Evolutionary conservation across 2,113 vertebrate genomes (phyloP), one percentile per base, ranked within the genome.

Genomic region (Tragelaphus buxtoni): DNA sequence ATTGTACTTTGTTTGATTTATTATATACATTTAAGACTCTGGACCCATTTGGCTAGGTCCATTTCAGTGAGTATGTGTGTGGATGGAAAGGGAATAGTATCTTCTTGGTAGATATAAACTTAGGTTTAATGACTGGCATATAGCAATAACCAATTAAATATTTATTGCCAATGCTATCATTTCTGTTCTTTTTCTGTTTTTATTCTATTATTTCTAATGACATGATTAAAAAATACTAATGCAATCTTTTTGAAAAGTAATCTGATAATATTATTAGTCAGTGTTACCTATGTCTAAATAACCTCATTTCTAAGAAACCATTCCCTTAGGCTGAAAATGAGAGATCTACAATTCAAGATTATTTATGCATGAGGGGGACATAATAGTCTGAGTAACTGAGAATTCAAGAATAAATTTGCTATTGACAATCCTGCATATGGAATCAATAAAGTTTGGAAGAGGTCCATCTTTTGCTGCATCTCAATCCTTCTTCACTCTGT

Each of bases 111-210:
- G 94, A 93, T 22, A 35, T 12, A 92, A 91, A 22, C 18, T 53
- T 69, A 83, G 14, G 47, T 72, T 89, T 83, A 90, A 20, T 97
- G 72, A n/a, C 30, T 72, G 26, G 4, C 10, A 92, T 35, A 82
- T 18, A 91, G 47, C 39, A 76, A 17, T 81, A 76, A n/a, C 88
- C 53, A 95, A 39, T 90, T 94, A 90, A 89, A 45, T 87, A 30
- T 51, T 83, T 83, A 74, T 74, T 96, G 28, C 4, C 76, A 79
- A 39, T 90, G 7, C 2, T 94, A 84, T 63, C 49, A n/a, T 86
- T 97, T 96, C 76, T 90, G 91, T 91, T 96, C 82, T 51, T 87
- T 79, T 93, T 84, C 11, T 65, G 74, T 55, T 80, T 85, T 88
- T 80, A 12, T 86, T 45, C 20, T 85, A 24, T 83, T 90, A 83